A percentile compares a stretch with the other conserved stretches of the same genome.
Evolutionary conservation across 2,888 invertebrate species (phyloP).

Genomic region (Eretmocerus hayati): DNA sequence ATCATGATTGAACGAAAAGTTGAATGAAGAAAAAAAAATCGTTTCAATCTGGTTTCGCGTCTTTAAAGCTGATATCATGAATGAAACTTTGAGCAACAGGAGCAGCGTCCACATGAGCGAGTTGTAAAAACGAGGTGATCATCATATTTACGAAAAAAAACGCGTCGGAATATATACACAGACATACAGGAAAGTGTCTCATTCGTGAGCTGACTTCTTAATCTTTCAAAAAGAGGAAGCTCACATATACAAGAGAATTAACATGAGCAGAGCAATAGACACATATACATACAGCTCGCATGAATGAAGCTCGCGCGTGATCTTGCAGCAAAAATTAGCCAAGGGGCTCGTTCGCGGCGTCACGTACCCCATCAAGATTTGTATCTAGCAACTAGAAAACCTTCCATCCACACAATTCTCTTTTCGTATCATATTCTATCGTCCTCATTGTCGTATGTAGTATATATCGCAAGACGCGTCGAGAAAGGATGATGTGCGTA

Average conservation of each 20-base stretch:
- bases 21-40: slow-evolving; percentile 6
- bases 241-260: no score
- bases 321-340: slow-evolving; percentile 1
- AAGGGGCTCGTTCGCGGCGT: not conserved
- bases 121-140: no score
- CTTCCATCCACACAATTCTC: no score
- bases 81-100: slow-evolving; percentile 7
- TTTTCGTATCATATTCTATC: not conserved
- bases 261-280: not conserved
- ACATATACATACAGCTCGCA: not conserved
- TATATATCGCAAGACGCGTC: no score
- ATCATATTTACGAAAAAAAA: no score
- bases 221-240: no score
- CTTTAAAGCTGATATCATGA: slow-evolving; percentile 6
- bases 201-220: slow-evolving; percentile 16
- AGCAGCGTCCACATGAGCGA: no score
- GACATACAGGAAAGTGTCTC: slow-evolving; percentile 9
- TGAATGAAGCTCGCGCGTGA: not conserved
- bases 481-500: not conserved
- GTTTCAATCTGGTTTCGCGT: slow-evolving; percentile 8
- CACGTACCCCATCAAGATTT: slow-evolving; percentile 16
- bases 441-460: no score
- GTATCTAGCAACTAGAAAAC: slow-evolving; percentile 3
- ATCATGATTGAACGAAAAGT: slow-evolving; percentile 12
- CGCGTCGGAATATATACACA: no score